phyloP scores from a whole-genome alignment of 2,113 vertebrate species.

The Hyaena hyaena region DNA sequence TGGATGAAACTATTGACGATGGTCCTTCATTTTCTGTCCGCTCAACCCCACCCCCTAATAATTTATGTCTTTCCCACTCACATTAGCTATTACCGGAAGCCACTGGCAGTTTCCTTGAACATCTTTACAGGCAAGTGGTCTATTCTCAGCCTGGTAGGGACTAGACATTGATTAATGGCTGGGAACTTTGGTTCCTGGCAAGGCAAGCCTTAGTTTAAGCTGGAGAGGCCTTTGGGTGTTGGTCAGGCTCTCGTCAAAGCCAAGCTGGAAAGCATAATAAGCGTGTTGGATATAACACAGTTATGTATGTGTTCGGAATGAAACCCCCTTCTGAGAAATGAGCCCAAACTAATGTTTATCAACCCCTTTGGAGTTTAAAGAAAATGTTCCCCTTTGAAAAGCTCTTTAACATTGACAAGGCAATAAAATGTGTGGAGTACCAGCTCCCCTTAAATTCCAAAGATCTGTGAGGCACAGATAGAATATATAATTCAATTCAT shows the following conservation, averaged over 20 bases:
- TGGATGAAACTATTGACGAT: constrained; percentile 65
- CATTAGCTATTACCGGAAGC: constrained; percentile 71
- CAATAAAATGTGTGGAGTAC: not conserved
- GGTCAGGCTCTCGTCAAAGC: constrained; percentile 18
- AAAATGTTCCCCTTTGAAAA: not conserved
- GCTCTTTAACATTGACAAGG: not conserved
- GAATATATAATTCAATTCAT: not conserved
- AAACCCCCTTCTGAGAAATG: not conserved
- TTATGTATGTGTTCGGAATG: not conserved
- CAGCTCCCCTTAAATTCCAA: not conserved
- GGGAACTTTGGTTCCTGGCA: constrained; percentile 65
- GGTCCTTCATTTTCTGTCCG: constrained; percentile 60
- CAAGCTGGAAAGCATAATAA: not conserved
- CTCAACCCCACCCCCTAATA: not conserved
- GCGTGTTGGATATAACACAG: not conserved
- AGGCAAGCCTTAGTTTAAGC: constrained; percentile 56
- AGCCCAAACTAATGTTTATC: not conserved
- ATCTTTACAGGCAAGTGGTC: constrained; percentile 73
- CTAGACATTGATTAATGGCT: constrained; percentile 75
- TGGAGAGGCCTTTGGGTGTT: constrained; percentile 31
- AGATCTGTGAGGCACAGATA: constrained; percentile 15
- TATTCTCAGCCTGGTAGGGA: constrained; percentile 68
- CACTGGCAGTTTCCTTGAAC: constrained; percentile 73
- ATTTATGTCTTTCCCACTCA: constrained; percentile 75
- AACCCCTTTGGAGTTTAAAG: constrained; percentile 14